A percentile compares a stretch with the other conserved stretches of the same genome.
These are phyloP conservation scores for Cyaniris semiargus DNA, from an alignment of 2,888 invertebrate species.

Conservation along the genomic window DNA sequence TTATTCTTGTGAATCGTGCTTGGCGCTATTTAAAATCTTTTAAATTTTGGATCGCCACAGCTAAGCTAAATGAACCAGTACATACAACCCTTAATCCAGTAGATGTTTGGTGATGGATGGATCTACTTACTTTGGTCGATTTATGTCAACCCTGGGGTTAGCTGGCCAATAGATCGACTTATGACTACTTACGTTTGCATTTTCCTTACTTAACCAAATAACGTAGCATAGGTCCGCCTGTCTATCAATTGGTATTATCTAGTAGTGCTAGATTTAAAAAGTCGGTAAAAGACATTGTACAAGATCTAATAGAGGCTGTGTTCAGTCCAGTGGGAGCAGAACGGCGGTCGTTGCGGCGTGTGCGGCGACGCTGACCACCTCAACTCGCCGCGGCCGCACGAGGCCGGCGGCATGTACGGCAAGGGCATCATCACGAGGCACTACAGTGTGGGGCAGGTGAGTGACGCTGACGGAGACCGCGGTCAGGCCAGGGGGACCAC, in stretches of 20 bases:
- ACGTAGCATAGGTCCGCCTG: too few species aligned
- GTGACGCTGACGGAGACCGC: slow-evolving; percentile 70
- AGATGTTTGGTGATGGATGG: too few species aligned
- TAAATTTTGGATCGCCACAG: neutral
- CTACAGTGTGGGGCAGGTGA: slow-evolving; percentile 90
- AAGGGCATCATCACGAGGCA: slow-evolving; percentile 91
- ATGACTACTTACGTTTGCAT: too few species aligned
- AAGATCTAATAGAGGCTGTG: slow-evolving; percentile 45
- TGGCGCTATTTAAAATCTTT: neutral
- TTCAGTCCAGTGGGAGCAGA: slow-evolving; percentile 92
- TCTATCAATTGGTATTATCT: too few species aligned
- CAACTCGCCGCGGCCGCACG: slow-evolving; percentile 88
- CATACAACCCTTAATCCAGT: too few species aligned
- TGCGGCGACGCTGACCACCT: slow-evolving; percentile 93
- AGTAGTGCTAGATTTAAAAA: too few species aligned
- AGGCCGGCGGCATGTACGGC: slow-evolving; percentile 92
- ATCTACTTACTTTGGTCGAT: too few species aligned
- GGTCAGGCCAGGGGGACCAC: slow-evolving; percentile 89
- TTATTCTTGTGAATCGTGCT: neutral
- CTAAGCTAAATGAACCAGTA: too few species aligned
- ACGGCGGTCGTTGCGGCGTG: slow-evolving; percentile 91
- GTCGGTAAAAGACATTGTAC: neutral
- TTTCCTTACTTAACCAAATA: too few species aligned
- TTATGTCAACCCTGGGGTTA: too few species aligned
- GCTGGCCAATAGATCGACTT: too few species aligned